Conservation (phyloP, 2,113 vertebrate species). For the Corvus cornix region DNA sequence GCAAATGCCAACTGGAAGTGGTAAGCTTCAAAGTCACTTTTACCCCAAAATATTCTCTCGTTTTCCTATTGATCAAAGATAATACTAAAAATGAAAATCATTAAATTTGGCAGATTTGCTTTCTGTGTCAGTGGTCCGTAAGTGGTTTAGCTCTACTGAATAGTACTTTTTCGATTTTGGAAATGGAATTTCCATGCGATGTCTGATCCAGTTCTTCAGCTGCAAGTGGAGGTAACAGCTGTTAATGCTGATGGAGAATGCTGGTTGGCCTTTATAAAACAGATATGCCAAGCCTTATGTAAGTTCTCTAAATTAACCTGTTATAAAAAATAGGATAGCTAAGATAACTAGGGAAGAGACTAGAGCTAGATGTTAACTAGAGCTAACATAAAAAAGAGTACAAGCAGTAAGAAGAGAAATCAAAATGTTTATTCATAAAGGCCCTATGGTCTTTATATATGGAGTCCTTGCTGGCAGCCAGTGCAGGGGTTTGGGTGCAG, state of each 20-base stretch:
- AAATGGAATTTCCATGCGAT: fast-evolving
- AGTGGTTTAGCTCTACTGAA: not conserved
- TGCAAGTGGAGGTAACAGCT: not conserved
- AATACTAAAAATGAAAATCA: not conserved
- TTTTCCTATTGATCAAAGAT: not conserved
- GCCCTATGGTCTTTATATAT: not conserved
- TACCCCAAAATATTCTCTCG: not conserved
- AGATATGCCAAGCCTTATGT: not conserved
- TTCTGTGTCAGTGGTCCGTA: not conserved
- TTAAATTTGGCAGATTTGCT: not conserved
- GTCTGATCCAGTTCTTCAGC: not conserved
- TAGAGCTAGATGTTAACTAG: not conserved
- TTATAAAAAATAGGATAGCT: not conserved
- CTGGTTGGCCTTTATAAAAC: not conserved
- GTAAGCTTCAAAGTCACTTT: not conserved
- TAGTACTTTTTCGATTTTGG: not conserved
- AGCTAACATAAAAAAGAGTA: not conserved
- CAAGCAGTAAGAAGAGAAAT: not conserved
- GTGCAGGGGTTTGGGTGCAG: not conserved
- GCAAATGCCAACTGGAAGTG: not conserved
- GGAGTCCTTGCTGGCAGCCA: not conserved
- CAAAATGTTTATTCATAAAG: not conserved
- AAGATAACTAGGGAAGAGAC: not conserved
- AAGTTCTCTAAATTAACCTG: not conserved
- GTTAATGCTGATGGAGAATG: not conserved